phyloP scores from a whole-genome alignment of 2,797 vertebrate genomes.

The Numenius phaeopus region DNA sequence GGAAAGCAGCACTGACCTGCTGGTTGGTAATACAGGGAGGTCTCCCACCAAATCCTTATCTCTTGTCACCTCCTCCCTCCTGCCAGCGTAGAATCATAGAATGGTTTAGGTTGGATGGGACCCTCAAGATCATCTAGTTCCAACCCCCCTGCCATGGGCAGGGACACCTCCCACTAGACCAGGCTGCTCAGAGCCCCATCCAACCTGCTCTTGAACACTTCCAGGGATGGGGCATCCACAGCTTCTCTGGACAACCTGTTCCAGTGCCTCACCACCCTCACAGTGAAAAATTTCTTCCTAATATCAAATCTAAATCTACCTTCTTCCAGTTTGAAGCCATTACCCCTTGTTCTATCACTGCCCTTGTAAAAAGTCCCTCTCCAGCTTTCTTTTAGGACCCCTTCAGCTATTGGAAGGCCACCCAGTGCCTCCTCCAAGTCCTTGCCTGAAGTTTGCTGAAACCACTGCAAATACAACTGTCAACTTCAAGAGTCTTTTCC shows the following conservation, averaged over 20 bases:
- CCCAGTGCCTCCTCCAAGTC: not conserved
- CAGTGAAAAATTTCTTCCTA: not conserved
- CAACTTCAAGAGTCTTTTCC: not conserved
- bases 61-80: not conserved
- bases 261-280: not conserved
- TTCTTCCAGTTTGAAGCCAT: not conserved
- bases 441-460: not conserved
- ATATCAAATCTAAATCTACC: not conserved
- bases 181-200: not conserved
- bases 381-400: not conserved
- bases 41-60: not conserved
- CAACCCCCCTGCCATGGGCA: not conserved
- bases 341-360: not conserved
- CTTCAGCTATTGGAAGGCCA: not conserved
- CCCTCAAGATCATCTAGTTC: not conserved
- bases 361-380: not conserved
- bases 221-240: not conserved
- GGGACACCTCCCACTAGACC: not conserved
- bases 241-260: not conserved
- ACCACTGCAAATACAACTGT: not conserved
- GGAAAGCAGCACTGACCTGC: not conserved
- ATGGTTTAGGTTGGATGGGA: not conserved
- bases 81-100: not conserved
- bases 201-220: not conserved
- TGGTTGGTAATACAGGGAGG: not conserved